A percentile compares a stretch with the other conserved stretches of the same genome.
phyloP scores from a whole-genome alignment of 2,888 invertebrate genomes.

The Pyrrhia umbra region DNA sequence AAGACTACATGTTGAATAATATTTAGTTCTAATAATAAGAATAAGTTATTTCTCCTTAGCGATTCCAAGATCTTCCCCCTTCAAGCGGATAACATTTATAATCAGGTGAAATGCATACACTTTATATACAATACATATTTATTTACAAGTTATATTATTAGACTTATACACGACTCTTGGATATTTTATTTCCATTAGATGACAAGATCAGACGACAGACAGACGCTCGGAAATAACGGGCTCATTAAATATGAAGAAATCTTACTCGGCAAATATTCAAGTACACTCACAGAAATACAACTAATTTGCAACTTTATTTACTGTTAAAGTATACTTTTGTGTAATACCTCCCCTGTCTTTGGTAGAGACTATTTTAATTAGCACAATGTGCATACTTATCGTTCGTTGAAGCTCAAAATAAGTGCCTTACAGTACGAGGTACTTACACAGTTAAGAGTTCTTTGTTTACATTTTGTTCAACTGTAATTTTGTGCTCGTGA shows the following conservation, averaged over 20 bases:
- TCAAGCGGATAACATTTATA: no score
- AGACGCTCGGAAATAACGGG: conserved; percentile 61
- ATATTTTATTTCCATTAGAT: conserved; percentile 41
- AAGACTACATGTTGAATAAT: no score
- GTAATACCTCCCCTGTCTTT: conserved; percentile 67
- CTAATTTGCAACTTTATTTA: conserved; percentile 82
- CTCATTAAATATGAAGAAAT: conserved; percentile 75
- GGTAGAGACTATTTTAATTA: conserved; percentile 84
- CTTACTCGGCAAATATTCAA: conserved; percentile 68
- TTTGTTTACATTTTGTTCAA: conserved; percentile 68
- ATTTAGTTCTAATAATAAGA: not conserved
- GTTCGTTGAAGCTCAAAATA: conserved; percentile 75
- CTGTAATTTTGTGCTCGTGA: conserved; percentile 58
- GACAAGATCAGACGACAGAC: conserved; percentile 60
- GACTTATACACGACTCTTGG: conserved; percentile 24
- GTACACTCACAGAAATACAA: conserved; percentile 68
- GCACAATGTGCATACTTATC: conserved; percentile 82
- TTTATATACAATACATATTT: no score
- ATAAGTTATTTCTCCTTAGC: not conserved
- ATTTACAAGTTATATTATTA: conserved; percentile 24
- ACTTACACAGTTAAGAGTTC: conserved; percentile 65
- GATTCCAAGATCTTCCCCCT: no score
- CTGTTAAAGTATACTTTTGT: conserved; percentile 70
- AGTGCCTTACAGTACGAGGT: conserved; percentile 69
- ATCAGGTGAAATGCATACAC: no score